These are phyloP conservation scores for Setipinna tenuifilis DNA, from an alignment of 2,797 vertebrate genomes.

Conservation along the genomic window DNA sequence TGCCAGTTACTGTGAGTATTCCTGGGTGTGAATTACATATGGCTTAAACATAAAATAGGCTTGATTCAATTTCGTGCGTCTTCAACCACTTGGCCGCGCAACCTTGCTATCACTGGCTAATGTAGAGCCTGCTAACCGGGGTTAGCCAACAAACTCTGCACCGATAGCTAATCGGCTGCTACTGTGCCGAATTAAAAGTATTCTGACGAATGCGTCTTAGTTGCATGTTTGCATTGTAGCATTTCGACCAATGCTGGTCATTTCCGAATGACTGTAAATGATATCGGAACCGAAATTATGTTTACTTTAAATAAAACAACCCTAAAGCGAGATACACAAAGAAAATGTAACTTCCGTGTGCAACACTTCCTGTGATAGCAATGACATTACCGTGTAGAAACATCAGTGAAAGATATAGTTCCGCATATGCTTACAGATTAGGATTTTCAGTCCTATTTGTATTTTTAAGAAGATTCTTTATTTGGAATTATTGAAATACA, in stretches of 20 bases:
- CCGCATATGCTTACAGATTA: slow-evolving; percentile 63
- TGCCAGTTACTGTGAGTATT: not conserved
- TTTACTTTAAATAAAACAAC: slow-evolving; percentile 76
- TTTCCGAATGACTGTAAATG: not conserved
- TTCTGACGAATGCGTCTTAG: slow-evolving; percentile 44
- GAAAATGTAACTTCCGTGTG: slow-evolving; percentile 83
- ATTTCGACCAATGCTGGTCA: slow-evolving; percentile 51
- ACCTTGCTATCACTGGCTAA: slow-evolving; percentile 39
- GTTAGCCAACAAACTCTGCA: slow-evolving; percentile 65
- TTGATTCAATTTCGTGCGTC: slow-evolving; percentile 35
- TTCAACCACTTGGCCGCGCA: slow-evolving; percentile 35
- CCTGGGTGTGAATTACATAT: not conserved
- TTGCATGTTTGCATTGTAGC: slow-evolving; percentile 63
- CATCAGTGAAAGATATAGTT: slow-evolving; percentile 63
- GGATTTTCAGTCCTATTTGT: not conserved
- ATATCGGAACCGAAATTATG: slow-evolving; percentile 18
- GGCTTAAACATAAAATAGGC: not conserved
- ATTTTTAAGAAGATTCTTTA: no score
- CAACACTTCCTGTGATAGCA: slow-evolving; percentile 78
- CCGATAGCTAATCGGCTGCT: slow-evolving; percentile 62
- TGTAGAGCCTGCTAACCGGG: slow-evolving; percentile 57
- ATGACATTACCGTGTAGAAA: slow-evolving; percentile 70
- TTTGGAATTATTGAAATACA: no score
- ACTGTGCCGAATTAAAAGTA: slow-evolving; percentile 49
- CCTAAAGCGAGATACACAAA: slow-evolving; percentile 84